phyloP scores from a whole-genome alignment of 2,797 vertebrate species.

The Phrynocephalus guinanensis region DNA sequence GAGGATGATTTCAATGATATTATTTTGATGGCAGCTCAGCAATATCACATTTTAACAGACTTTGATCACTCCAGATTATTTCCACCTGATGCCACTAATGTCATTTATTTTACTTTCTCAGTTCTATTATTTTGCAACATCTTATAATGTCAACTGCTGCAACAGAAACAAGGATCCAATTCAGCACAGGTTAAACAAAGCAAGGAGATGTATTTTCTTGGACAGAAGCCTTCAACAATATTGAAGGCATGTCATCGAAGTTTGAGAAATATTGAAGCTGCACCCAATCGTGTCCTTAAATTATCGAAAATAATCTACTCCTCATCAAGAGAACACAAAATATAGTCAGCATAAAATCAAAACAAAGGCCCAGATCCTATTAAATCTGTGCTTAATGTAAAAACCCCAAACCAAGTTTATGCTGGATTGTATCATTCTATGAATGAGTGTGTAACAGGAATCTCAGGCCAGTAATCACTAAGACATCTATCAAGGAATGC shows the following conservation, averaged over 20 bases:
- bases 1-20: not conserved
- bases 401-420: no score
- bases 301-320: not conserved
- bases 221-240: not conserved
- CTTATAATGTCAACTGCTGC: not conserved
- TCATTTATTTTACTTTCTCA: not conserved
- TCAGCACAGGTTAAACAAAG: not conserved
- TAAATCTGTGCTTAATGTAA: no score
- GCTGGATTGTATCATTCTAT: no score
- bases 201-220: not conserved
- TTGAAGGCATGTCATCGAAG: not conserved
- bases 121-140: not conserved
- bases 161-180: not conserved
- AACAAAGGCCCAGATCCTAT: not conserved
- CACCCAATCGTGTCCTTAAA: not conserved
- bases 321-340: not conserved
- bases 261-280: not conserved
- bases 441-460: no score
- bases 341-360: not conserved
- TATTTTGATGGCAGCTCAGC: not conserved
- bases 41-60: not conserved
- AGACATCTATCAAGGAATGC: no score
- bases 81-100: not conserved
- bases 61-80: not conserved
- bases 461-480: no score